These are phyloP conservation scores for Gadopsis marmoratus DNA, from an alignment of 2,797 vertebrate genomes.

Conservation along the genomic window DNA sequence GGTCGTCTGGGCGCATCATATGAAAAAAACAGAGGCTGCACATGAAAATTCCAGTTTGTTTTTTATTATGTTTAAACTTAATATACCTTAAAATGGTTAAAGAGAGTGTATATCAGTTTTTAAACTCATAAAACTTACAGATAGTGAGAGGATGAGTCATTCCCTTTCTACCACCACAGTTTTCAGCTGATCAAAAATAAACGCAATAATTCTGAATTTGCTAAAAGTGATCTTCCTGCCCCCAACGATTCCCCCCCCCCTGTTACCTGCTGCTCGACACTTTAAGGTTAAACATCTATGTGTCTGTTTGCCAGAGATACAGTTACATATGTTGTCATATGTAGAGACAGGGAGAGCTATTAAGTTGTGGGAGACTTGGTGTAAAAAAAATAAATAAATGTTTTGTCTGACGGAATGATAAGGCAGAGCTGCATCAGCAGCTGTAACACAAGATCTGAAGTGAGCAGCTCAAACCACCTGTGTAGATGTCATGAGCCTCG, in stretches of 20 bases:
- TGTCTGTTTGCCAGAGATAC: neutral
- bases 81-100: neutral
- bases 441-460: neutral
- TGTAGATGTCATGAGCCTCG: conserved; percentile 23
- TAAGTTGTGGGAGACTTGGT: neutral
- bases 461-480: neutral
- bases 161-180: conserved; percentile 10
- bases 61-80: neutral
- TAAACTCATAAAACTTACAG: neutral
- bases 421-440: neutral
- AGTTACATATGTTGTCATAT: too few relatives aligned
- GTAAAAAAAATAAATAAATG: neutral
- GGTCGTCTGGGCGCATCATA: neutral
- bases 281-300: neutral
- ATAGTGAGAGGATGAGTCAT: conserved; percentile 22
- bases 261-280: neutral
- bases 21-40: neutral
- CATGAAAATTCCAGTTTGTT: neutral
- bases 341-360: neutral
- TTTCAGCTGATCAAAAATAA: neutral
- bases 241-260: neutral
- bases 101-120: neutral
- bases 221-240: conserved; percentile 7
- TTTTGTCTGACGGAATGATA: conserved; percentile 7
- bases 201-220: neutral